phyloP scores from a whole-genome alignment of 2,888 invertebrate genomes.

The Apodemia hepburni region DNA sequence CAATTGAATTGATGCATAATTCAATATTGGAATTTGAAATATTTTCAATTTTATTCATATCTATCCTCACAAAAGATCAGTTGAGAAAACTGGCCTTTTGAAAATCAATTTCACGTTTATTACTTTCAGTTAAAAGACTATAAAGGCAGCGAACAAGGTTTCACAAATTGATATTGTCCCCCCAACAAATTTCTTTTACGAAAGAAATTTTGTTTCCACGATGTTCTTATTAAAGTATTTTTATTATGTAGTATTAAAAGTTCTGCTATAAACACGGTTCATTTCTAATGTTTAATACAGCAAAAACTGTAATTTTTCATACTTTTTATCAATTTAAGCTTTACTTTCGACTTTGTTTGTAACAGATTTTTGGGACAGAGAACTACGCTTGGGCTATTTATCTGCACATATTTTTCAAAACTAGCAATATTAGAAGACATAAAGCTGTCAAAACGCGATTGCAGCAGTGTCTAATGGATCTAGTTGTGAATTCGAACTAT shows the following conservation, averaged over 20 bases:
- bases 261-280: constrained; percentile 7
- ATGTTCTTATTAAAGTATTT: constrained; percentile 10
- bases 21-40: constrained; percentile 1
- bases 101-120: constrained; percentile 4
- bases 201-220: not conserved
- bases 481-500: no score
- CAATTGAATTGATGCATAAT: not conserved
- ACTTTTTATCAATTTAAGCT: not conserved
- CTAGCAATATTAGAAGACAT: no score
- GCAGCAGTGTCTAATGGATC: no score
- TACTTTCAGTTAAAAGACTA: constrained; percentile 10
- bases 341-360: not conserved
- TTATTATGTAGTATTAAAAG: constrained; percentile 6
- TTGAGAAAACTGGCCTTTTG: not conserved
- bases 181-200: constrained; percentile 7
- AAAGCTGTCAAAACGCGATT: no score
- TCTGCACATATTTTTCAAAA: no score
- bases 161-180: constrained; percentile 10
- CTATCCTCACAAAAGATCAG: not conserved
- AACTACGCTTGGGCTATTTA: no score
- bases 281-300: not conserved
- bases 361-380: no score
- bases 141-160: constrained; percentile 6
- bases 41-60: constrained; percentile 2
- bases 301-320: not conserved